Evolutionary conservation across 2,888 invertebrate genomes (phyloP).

Genomic region (Phyto melanocephala): DNA sequence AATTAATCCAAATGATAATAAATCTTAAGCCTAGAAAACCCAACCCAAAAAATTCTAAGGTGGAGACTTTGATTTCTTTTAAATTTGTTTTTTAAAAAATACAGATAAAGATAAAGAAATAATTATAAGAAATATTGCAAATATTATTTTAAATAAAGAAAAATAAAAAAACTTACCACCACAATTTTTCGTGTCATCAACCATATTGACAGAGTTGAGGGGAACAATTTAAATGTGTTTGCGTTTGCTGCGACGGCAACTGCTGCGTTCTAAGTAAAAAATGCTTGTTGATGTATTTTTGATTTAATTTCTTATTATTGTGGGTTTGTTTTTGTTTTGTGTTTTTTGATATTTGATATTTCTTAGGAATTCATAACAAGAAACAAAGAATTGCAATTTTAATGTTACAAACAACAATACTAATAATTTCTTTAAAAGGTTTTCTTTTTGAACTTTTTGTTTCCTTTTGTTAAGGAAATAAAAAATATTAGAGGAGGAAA

Average conservation of each 20-base stretch:
- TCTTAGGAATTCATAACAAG: constrained; percentile 17
- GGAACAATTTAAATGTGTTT: background rate
- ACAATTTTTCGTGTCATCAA: constrained; percentile 56
- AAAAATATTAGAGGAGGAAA: too few relatives aligned
- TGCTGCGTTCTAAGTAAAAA: background rate
- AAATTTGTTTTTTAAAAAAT: background rate
- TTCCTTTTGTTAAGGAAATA: background rate
- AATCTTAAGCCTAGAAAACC: too few relatives aligned
- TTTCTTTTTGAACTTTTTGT: background rate
- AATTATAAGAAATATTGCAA: too few relatives aligned
- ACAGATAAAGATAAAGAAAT: background rate
- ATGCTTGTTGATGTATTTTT: background rate
- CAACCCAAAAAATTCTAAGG: background rate
- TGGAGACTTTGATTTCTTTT: background rate
- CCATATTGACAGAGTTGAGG: constrained; percentile 41
- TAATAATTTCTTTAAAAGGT: background rate
- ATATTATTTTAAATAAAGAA: background rate
- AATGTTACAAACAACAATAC: background rate
- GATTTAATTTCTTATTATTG: background rate
- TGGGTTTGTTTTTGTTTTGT: background rate
- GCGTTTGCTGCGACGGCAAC: background rate
- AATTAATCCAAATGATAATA: too few relatives aligned
- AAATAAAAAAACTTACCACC: constrained; percentile 51
- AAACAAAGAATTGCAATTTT: constrained; percentile 18
- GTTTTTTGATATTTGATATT: constrained; percentile 7